Evolutionary conservation across 2,888 invertebrate genomes (phyloP).

Genomic region (Allophyes oxyacanthae): DNA sequence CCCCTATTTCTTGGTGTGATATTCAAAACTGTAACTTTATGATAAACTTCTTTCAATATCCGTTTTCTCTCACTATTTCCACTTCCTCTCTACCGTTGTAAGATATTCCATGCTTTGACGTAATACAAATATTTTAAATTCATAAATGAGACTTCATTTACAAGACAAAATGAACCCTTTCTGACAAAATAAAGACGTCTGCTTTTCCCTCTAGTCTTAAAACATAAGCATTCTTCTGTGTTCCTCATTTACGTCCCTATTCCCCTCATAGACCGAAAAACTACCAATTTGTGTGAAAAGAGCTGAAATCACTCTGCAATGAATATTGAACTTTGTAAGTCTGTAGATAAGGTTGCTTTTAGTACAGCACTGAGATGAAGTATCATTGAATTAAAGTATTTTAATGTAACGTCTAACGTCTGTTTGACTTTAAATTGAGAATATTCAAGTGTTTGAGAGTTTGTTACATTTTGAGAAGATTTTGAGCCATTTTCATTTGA

Average conservation of each 20-base stretch:
- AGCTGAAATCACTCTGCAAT: neutral
- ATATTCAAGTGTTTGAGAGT: neutral
- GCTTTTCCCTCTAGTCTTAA: slow-evolving; percentile 11
- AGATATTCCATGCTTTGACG: too few relatives aligned
- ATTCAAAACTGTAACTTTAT: too few relatives aligned
- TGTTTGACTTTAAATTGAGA: slow-evolving; percentile 8
- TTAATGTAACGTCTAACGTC: slow-evolving; percentile 11
- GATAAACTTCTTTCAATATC: too few relatives aligned
- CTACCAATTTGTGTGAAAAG: slow-evolving; percentile 37
- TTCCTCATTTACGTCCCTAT: slow-evolving; percentile 21
- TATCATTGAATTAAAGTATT: slow-evolving; percentile 9
- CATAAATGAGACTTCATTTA: too few relatives aligned
- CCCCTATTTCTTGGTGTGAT: too few relatives aligned
- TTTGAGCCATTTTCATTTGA: neutral
- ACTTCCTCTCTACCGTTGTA: too few relatives aligned
- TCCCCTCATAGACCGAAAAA: slow-evolving; percentile 14
- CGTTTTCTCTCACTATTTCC: too few relatives aligned
- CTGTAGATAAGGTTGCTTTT: neutral
- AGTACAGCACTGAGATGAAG: neutral
- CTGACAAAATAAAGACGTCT: neutral
- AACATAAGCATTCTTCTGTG: slow-evolving; percentile 33
- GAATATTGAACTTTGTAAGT: neutral
- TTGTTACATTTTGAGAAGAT: neutral
- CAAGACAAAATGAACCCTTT: neutral
- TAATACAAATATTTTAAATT: too few relatives aligned